phyloP scores from a whole-genome alignment of 2,797 vertebrate species.

The Gymnothorax reevesii region DNA sequence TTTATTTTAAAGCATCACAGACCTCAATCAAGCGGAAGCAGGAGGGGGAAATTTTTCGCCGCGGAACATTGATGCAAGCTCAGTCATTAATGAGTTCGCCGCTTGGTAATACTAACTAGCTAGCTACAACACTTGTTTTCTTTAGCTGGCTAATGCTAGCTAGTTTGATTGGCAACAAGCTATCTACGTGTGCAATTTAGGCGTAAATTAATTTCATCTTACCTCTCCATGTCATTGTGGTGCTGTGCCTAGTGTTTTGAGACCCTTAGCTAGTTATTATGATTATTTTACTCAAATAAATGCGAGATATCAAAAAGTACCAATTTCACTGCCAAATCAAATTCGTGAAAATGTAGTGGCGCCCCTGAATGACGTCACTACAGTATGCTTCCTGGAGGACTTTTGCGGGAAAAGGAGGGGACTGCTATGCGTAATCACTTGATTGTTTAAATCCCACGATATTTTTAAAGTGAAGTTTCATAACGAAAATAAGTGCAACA shows the following conservation, averaged over 20 bases:
- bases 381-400: conserved; percentile 37
- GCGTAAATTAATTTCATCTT: conserved; percentile 38
- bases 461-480: not conserved
- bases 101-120: not conserved
- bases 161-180: not conserved
- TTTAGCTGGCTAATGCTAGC: conserved; percentile 5
- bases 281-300: conserved; percentile 60
- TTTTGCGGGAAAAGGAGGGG: not conserved
- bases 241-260: conserved; percentile 36
- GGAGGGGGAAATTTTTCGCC: not conserved
- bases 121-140: conserved; percentile 8
- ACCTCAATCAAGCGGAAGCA: not conserved
- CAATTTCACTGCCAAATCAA: conserved; percentile 78
- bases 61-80: not conserved
- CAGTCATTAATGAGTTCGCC: conserved; percentile 17
- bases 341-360: conserved; percentile 64
- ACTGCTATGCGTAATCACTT: not conserved
- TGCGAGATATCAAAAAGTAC: conserved; percentile 71
- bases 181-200: not conserved
- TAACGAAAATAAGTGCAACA: not conserved
- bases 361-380: conserved; percentile 74
- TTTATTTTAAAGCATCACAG: not conserved
- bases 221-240: conserved; percentile 78
- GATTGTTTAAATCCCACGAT: not conserved
- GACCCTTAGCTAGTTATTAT: conserved; percentile 49